Evolutionary conservation across 2,888 invertebrate species (phyloP).

Genomic region (Drosophila pseudotakahashii): DNA sequence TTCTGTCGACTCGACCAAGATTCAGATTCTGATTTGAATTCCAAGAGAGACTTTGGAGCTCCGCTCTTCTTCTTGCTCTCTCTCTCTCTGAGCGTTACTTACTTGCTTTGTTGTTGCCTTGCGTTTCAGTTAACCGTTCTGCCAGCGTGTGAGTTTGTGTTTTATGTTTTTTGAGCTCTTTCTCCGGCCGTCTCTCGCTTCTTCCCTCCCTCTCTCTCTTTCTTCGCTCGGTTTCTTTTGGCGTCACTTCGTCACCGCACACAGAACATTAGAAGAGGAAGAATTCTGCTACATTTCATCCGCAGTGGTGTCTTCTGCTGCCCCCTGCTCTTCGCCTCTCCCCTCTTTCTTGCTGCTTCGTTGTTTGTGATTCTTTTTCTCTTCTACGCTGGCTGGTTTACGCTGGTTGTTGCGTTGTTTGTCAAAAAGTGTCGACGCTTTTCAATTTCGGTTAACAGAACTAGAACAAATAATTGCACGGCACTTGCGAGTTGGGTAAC

Average conservation of each 20-base stretch:
- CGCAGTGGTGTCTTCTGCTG: conserved; percentile 33
- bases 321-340: neutral
- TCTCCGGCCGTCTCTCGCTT: conserved; percentile 28
- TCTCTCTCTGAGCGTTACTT: conserved; percentile 46
- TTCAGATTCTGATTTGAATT: conserved; percentile 40
- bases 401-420: conserved; percentile 11
- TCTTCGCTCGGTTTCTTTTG: conserved; percentile 41
- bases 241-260: conserved; percentile 72
- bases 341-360: conserved; percentile 16
- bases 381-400: neutral
- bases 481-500: conserved; percentile 28
- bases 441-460: conserved; percentile 20
- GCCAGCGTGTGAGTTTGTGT: conserved; percentile 35
- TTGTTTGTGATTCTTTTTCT: conserved; percentile 23
- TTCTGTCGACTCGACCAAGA: conserved; percentile 7
- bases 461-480: conserved; percentile 33
- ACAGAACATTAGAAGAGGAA: conserved; percentile 41
- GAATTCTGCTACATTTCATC: conserved; percentile 68
- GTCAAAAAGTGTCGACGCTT: conserved; percentile 2
- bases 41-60: conserved; percentile 12
- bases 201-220: conserved; percentile 34
- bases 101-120: conserved; percentile 52
- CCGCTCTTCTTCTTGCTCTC: conserved; percentile 7
- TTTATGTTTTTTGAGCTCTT: conserved; percentile 50
- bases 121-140: conserved; percentile 62